These are phyloP conservation scores for Heptranchias perlo DNA, from an alignment of 2,113 vertebrate genomes.

Conservation along the genomic window DNA sequence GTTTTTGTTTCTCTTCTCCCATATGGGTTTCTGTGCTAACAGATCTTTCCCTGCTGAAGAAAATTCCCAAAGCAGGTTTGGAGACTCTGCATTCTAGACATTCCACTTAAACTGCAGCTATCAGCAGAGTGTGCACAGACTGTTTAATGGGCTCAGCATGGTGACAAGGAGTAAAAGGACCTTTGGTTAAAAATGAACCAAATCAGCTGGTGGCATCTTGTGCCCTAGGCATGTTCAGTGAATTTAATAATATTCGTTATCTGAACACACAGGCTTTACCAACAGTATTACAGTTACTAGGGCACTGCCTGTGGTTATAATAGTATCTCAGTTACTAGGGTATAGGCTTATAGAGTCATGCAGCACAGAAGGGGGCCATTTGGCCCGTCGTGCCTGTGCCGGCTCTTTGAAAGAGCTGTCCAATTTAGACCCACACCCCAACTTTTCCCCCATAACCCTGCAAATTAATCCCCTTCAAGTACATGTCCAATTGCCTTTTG, in stretches of 20 bases:
- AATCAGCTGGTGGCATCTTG: not conserved
- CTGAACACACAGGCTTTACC: not conserved
- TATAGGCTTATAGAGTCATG: no score
- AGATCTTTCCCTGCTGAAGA: not conserved
- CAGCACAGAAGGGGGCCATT: no score
- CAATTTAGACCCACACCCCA: no score
- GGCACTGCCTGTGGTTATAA: not conserved
- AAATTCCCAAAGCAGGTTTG: not conserved
- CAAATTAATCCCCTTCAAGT: no score
- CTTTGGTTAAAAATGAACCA: not conserved
- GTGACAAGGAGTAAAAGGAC: not conserved
- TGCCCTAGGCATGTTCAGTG: not conserved
- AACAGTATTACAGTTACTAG: not conserved
- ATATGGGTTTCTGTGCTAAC: not conserved
- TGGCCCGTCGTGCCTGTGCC: no score
- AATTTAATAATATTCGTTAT: not conserved
- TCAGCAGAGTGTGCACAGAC: not conserved
- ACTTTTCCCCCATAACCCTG: no score
- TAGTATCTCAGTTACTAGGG: no score
- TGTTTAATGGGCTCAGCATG: not conserved
- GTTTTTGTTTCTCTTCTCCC: not conserved
- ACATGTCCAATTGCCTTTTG: no score
- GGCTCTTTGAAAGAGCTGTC: no score
- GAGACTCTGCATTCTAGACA: not conserved
- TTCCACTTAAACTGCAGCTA: not conserved